Evolutionary conservation across 1,140 invertebrate species (phyloP), one percentile per base, ranked within the genome.

Genomic region (Chelonus insularis): DNA sequence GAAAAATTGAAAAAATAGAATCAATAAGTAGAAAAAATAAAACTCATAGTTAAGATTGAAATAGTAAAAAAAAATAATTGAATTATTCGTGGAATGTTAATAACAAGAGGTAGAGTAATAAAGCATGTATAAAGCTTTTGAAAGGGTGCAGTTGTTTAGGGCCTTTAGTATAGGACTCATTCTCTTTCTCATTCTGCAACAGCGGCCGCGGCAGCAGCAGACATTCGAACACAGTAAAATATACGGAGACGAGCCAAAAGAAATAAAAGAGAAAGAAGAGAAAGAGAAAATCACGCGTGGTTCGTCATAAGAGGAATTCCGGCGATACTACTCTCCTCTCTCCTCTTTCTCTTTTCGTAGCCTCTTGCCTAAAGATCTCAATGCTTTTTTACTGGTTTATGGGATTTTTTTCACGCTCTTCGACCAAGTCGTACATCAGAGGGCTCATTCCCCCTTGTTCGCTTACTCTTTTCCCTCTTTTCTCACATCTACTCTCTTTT

Each of bases 311-410:
- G 76, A 78, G 75, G 71, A 79, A 79, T 80, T 79, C 76, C 76
- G 77, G 72, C 65, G 66, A 68, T 64, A 65, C 32, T 67, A 63
- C 63, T 12, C 14, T 57, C 51, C 41, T 9, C 41, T 23, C 61
- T 21, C 25, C 11, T 37, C 39, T 18, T 37, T 43, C 51, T 52
- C 62, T 20, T 59, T 55, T 45, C 51, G 20, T 23, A 39, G 48
- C 20, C 41, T 62, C 50, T 62, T 67, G 71, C 70, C 68, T 68
- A 73, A 20, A 71, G 71, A 75, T 68, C 69, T 16, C 67, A 59
- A 67, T 76, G 74, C 72, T 81, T 80, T 79, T 81, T 79, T 78
- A 79, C 78, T 79, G 77, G 72, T 80, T 81, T 81, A 81, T 79
- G 79, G 74, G 76, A 80, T 80, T 81, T 80, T 81, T 81, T 81